Conservation (phyloP, 2,888 invertebrate genomes). For the Pseudococcus jackbeardsleyi region DNA sequence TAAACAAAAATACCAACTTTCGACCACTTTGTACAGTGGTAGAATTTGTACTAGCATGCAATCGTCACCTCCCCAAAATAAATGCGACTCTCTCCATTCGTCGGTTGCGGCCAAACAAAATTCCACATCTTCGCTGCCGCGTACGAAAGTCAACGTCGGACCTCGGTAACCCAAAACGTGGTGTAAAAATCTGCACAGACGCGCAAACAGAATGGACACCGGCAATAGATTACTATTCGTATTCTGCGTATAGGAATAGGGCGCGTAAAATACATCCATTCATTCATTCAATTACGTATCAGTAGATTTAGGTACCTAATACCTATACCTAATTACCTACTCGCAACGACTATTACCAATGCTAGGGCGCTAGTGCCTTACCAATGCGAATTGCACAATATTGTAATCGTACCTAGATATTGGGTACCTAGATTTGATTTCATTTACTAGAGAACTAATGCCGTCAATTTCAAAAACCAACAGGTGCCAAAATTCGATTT, state of each 20-base stretch:
- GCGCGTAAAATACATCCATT: no score
- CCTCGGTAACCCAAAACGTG: slow-evolving; percentile 85
- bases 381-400: no score
- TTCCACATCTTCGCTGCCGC: slow-evolving; percentile 75
- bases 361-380: no score
- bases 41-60: slow-evolving; percentile 74
- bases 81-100: slow-evolving; percentile 89
- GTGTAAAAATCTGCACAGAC: slow-evolving; percentile 77
- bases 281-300: no score
- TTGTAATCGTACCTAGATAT: no score
- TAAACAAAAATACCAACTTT: slow-evolving; percentile 71
- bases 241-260: no score
- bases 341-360: no score
- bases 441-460: background rate
- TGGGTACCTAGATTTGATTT: no score
- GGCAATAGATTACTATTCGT: no score
- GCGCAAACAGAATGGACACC: background rate
- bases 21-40: slow-evolving; percentile 72
- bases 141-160: slow-evolving; percentile 73
- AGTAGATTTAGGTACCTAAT: no score
- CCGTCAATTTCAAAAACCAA: background rate
- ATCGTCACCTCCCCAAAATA: slow-evolving; percentile 87
- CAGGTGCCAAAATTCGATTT: no score
- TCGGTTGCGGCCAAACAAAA: slow-evolving; percentile 82
- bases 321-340: no score